These are phyloP conservation scores for Ditylenchus dipsaci DNA, from an alignment of 1,140 invertebrate species.

Conservation along the genomic window DNA sequence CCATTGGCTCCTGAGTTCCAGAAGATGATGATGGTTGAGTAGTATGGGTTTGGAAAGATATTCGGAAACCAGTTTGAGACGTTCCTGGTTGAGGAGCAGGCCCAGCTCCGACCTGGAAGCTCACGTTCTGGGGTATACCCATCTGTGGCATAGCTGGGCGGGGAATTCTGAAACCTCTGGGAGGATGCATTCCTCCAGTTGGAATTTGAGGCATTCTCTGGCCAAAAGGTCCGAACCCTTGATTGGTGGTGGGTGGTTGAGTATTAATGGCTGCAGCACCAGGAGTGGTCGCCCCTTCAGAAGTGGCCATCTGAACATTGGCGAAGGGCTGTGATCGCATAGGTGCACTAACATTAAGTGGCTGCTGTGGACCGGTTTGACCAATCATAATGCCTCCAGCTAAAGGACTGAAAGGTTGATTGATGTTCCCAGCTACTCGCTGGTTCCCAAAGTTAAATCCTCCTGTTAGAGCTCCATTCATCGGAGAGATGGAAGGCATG, in stretches of 20 bases:
- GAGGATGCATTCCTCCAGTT: neutral
- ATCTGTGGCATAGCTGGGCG: neutral
- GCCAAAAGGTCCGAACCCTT: too few species aligned
- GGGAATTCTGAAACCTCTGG: neutral
- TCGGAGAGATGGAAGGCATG: neutral
- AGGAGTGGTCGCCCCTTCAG: neutral
- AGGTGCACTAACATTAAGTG: neutral
- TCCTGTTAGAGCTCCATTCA: neutral
- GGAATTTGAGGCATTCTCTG: too few species aligned
- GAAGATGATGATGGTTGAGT: neutral
- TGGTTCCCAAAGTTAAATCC: neutral
- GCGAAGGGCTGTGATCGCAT: neutral
- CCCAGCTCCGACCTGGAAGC: neutral
- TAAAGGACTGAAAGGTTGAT: neutral
- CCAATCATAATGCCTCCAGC: neutral
- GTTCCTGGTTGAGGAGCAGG: too few species aligned
- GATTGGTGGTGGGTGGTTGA: neutral
- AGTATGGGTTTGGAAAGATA: slow-evolving; percentile 1
- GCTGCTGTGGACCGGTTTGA: neutral
- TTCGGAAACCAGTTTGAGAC: neutral
- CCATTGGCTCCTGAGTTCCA: neutral
- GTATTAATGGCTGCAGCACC: neutral
- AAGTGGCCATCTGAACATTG: neutral
- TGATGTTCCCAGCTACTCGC: neutral
- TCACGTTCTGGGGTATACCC: neutral